Base-by-base conservation (phyloP, 2,888 invertebrate genomes). In the Hirtodrosophila cameraria region DNA sequence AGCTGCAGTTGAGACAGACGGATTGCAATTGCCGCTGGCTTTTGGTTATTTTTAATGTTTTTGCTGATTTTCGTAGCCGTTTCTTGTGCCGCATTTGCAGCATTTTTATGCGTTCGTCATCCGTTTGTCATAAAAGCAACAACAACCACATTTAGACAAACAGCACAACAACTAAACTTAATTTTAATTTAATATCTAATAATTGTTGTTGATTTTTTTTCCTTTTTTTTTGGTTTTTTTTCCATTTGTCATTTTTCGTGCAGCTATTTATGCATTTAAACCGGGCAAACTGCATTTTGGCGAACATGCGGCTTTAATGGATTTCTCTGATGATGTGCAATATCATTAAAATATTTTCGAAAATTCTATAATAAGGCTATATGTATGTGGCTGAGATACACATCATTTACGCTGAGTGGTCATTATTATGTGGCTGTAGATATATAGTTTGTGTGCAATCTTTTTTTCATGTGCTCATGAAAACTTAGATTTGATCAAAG, bases 51-150 rank as follows among this genome's bases (percentile, higher is more conserved):
- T 75, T 77, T 72, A 57, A 80, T 79, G 68, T 61, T 50, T 27
- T 77, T 55, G 61, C 36, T 52, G 66, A 55, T 66, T 75, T 71
- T 73, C 41, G 60, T 75, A 36, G 70, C 65, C 61, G 75, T 63
- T 76, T 79, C 84, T 85, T 79, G 52, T 76, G 77, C 82, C 82
- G 82, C 55, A 58, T 58, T 75, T 41, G 64, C 83, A 50, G 83
- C 87, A 82, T 70, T 82, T 82, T 82, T 82, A 82, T 82, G 82
- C 80, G 82, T 82, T 79, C 80, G 76, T 87, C 88, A 87, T 85
- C 80, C 87, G 86, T 81, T 83, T 80, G 87, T 81, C 87, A 87
- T 87, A 87, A 88, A 88, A 85, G 28, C 66, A 55, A 23, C 49
- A 31, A 41, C 33, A 50, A 11, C 45, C 39, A 20, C 48, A 35